Conservation (phyloP, 2,113 vertebrate species). For the Oriolus oriolus region DNA sequence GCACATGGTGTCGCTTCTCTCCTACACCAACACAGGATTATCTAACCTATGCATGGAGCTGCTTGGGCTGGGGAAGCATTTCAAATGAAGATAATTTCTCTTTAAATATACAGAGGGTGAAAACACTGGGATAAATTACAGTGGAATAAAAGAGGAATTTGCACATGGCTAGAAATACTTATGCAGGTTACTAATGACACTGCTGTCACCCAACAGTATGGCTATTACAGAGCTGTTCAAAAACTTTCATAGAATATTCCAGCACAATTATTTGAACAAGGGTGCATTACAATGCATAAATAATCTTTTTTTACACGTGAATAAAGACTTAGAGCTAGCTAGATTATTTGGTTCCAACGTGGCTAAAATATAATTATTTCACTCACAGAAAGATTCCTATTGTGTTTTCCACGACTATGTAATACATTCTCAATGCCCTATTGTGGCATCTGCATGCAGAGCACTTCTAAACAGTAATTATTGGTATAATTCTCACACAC, state of each 20-base stretch:
- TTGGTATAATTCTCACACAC: constrained; percentile 16
- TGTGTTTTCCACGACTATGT: not conserved
- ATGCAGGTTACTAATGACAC: not conserved
- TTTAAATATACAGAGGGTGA: not conserved
- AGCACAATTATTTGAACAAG: constrained; percentile 16
- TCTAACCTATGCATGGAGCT: not conserved
- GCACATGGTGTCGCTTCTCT: not conserved
- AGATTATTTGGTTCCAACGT: not conserved
- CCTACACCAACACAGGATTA: not conserved
- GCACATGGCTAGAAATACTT: not conserved
- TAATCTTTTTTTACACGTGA: constrained; percentile 11
- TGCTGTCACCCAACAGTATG: not conserved
- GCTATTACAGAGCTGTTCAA: not conserved
- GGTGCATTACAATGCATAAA: not conserved
- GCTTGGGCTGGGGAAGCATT: not conserved
- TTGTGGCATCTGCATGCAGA: constrained; percentile 21
- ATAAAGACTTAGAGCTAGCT: not conserved
- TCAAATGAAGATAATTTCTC: not conserved
- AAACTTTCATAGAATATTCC: constrained; percentile 3
- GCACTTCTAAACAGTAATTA: constrained; percentile 4
- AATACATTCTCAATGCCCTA: not conserved
- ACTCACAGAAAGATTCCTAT: not conserved
- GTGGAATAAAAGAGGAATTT: not conserved
- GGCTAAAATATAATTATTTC: constrained; percentile 22
- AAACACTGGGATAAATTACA: not conserved